Conservation (phyloP, 2,113 vertebrate genomes). For the Zosterops hypoxanthus region DNA sequence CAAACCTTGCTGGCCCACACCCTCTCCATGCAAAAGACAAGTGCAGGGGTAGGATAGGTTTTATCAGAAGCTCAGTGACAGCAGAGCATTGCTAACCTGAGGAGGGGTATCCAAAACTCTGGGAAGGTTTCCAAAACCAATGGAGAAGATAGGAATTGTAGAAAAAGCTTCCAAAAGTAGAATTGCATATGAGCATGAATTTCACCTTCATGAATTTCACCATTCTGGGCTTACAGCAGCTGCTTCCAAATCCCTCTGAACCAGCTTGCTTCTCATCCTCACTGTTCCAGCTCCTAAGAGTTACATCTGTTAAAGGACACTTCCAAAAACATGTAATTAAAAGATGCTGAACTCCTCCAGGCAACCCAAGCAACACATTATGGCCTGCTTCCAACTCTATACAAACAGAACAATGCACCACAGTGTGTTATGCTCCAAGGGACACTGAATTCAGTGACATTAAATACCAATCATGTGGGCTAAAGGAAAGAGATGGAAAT, state of each 20-base stretch:
- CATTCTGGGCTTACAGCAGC: not conserved
- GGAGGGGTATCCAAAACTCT: not conserved
- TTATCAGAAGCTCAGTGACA: not conserved
- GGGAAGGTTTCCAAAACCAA: not conserved
- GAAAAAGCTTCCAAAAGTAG: not conserved
- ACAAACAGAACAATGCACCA: not conserved
- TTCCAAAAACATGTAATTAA: not conserved
- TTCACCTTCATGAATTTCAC: not conserved
- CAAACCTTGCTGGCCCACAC: not conserved
- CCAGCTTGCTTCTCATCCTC: not conserved
- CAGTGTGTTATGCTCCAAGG: not conserved
- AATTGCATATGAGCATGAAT: not conserved
- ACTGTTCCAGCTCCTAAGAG: not conserved
- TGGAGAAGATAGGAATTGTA: not conserved
- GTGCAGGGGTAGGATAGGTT: not conserved
- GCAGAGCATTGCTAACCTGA: not conserved
- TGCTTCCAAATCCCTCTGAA: not conserved
- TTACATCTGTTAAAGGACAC: not conserved
- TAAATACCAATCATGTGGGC: not conserved
- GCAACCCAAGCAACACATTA: not conserved
- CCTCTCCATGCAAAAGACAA: not conserved
- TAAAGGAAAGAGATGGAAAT: not conserved
- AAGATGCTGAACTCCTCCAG: conserved; percentile 1
- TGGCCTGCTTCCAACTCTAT: not conserved
- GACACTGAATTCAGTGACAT: not conserved